A percentile compares a stretch with the other conserved stretches of the same genome.
These are phyloP conservation scores for Protonibea diacanthus DNA, from an alignment of 2,797 vertebrate genomes.

Conservation along the genomic window DNA sequence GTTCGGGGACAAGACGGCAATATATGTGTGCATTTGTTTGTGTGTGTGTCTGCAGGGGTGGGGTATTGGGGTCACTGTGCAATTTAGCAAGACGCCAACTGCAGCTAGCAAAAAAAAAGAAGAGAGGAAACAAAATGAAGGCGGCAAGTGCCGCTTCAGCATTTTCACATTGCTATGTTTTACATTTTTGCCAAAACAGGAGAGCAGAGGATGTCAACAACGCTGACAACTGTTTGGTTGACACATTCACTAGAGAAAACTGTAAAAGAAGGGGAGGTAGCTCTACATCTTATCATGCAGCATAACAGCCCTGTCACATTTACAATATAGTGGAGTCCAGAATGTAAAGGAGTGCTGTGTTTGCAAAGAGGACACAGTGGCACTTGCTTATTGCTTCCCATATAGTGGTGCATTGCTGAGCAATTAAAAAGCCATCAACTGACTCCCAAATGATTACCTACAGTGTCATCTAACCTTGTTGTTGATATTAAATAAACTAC, in stretches of 20 bases:
- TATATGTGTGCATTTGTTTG: slow-evolving; percentile 32
- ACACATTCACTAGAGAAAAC: slow-evolving; percentile 62
- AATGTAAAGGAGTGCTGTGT: slow-evolving; percentile 64
- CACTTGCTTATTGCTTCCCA: slow-evolving; percentile 66
- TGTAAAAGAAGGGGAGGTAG: slow-evolving; percentile 36
- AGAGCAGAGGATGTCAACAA: slow-evolving; percentile 65
- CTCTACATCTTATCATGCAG: slow-evolving; percentile 48
- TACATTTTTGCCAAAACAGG: slow-evolving; percentile 66
- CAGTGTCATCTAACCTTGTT: slow-evolving; percentile 76
- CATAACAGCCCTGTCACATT: slow-evolving; percentile 57
- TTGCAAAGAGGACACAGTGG: slow-evolving; percentile 68
- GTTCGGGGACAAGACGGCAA: slow-evolving; percentile 62
- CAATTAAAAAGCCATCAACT: slow-evolving; percentile 82
- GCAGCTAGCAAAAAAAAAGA: slow-evolving; percentile 38
- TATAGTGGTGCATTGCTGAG: slow-evolving; percentile 69
- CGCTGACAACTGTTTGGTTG: slow-evolving; percentile 67
- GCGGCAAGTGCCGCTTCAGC: slow-evolving; percentile 61
- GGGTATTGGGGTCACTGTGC: slow-evolving; percentile 71
- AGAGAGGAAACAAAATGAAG: slow-evolving; percentile 55
- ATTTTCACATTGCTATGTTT: slow-evolving; percentile 57
- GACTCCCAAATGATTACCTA: slow-evolving; percentile 78
- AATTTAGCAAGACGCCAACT: slow-evolving; percentile 72
- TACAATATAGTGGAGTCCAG: slow-evolving; percentile 53
- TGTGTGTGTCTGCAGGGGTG: slow-evolving; percentile 26
- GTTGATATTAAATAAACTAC: slow-evolving; percentile 78